These are phyloP conservation scores for Chionomys nivalis DNA, from an alignment of 2,113 vertebrate species.

Conservation along the genomic window DNA sequence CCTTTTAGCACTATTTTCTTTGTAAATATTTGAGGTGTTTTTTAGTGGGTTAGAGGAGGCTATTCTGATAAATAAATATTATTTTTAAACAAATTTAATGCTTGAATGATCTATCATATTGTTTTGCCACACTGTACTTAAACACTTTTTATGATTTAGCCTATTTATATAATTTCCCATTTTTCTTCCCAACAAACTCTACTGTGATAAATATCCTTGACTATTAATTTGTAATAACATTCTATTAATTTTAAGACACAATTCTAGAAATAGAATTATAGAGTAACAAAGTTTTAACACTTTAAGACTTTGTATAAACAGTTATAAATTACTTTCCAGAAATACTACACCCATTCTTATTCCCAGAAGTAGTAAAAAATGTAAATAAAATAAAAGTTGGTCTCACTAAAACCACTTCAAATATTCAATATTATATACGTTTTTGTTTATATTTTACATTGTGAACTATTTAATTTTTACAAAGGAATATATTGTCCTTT, in stretches of 20 bases:
- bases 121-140: slow-evolving; percentile 52
- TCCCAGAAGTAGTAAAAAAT: slow-evolving; percentile 21
- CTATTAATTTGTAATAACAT: slow-evolving; percentile 54
- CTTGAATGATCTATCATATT: slow-evolving; percentile 46
- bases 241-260: slow-evolving; percentile 67
- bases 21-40: neutral
- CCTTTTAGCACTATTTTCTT: slow-evolving; percentile 18
- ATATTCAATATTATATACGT: neutral
- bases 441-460: slow-evolving; percentile 19
- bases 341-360: neutral
- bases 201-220: slow-evolving; percentile 42
- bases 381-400: neutral
- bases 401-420: slow-evolving; percentile 49
- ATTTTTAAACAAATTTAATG: slow-evolving; percentile 68
- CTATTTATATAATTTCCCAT: slow-evolving; percentile 56
- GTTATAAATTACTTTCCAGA: slow-evolving; percentile 54
- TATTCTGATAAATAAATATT: slow-evolving; percentile 60
- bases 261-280: slow-evolving; percentile 49
- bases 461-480: slow-evolving; percentile 7
- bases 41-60: neutral
- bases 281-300: slow-evolving; percentile 37
- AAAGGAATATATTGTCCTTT: slow-evolving; percentile 45
- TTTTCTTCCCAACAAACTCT: slow-evolving; percentile 43
- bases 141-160: slow-evolving; percentile 2
- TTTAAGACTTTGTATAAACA: slow-evolving; percentile 67